Evolutionary conservation across 2,113 vertebrate genomes (phyloP), one percentile per base, ranked within the genome.

Genomic region (Melanerpes aurifrons): DNA sequence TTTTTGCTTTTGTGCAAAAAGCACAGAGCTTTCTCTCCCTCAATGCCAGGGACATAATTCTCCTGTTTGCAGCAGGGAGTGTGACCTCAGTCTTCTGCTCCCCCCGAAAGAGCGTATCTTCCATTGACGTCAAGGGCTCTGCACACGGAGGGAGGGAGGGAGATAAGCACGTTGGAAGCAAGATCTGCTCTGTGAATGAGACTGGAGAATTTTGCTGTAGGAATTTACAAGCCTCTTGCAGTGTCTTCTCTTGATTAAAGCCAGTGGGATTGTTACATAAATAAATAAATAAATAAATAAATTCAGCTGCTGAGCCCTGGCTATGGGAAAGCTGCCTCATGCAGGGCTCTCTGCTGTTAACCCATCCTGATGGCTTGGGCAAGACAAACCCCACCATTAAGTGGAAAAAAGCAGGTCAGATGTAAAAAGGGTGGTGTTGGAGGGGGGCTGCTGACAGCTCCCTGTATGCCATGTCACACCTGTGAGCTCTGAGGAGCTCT

Each of bases 61-160:
- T 83, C 18, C 82, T 28, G 76, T 48, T 82, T 58, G 85, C 86
- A 78, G 93, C 87, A 82, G 37, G 28, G 85, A 86, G 76, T 26
- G 19, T 91, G 86, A 96, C 94, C 93, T 91, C 95, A 93, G 92
- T 80, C 92, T 92, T 91, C 91, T 95, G 92, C 95, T 90, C 93
- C 79, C 93, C 92, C 88, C 14, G 25, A 92, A 96, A 95, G 84
- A 93, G 94, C 72, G 61, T 79, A 91, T 96, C 94, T 96, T 87
- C 95, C 88, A 92, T 93, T 97, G 97, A 97, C 97, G 97, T 97
- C 97, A 97, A 92, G 91, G 86, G 94, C 94, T 91, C 91, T 88
- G 96, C 93, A 71, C 84, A 91, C 76, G 43, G 78, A 93, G 93
- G 83, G 89, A 93, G 93, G 83, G 89, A 96, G 96, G 83, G 75